phyloP scores from a whole-genome alignment of 2,113 vertebrate genomes.

The Salminus brasiliensis region DNA sequence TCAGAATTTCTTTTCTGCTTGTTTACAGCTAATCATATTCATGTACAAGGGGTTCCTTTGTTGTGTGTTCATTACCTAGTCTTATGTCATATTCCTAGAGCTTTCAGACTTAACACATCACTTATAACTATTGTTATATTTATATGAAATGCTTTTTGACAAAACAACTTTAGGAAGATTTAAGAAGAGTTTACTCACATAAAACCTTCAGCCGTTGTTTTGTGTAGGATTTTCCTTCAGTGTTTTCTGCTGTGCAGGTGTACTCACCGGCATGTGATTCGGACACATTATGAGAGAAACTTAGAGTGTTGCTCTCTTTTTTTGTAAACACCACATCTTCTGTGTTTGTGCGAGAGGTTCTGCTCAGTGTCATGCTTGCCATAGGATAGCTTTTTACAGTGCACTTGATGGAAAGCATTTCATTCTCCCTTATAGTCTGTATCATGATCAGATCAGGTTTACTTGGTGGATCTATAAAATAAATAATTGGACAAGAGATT shows the following conservation, averaged over 20 bases:
- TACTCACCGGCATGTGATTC: slow-evolving; percentile 46
- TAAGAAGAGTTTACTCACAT: slow-evolving; percentile 46
- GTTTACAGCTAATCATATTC: slow-evolving; percentile 55
- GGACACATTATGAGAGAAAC: neutral
- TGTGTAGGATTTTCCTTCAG: neutral
- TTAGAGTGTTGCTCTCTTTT: neutral
- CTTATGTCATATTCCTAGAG: too few species aligned
- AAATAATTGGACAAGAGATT: slow-evolving; percentile 3
- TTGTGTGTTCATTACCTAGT: too few species aligned
- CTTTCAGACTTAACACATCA: too few species aligned
- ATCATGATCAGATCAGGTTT: slow-evolving; percentile 44
- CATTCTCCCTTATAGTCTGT: slow-evolving; percentile 28
- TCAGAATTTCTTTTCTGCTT: neutral
- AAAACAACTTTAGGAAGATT: too few species aligned
- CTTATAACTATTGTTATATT: too few species aligned
- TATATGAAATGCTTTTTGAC: too few species aligned
- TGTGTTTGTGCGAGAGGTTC: neutral
- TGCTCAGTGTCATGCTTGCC: neutral
- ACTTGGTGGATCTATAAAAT: slow-evolving; percentile 63
- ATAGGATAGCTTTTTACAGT: slow-evolving; percentile 55
- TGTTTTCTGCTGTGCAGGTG: slow-evolving; percentile 53
- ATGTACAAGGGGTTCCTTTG: too few species aligned
- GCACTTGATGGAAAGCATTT: slow-evolving; percentile 51
- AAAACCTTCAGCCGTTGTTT: slow-evolving; percentile 45
- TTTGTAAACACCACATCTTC: rapidly evolving